A percentile compares a stretch with the other conserved stretches of the same genome.
Evolutionary conservation across 2,888 invertebrate genomes (phyloP).

Genomic region (Hyles lineata): DNA sequence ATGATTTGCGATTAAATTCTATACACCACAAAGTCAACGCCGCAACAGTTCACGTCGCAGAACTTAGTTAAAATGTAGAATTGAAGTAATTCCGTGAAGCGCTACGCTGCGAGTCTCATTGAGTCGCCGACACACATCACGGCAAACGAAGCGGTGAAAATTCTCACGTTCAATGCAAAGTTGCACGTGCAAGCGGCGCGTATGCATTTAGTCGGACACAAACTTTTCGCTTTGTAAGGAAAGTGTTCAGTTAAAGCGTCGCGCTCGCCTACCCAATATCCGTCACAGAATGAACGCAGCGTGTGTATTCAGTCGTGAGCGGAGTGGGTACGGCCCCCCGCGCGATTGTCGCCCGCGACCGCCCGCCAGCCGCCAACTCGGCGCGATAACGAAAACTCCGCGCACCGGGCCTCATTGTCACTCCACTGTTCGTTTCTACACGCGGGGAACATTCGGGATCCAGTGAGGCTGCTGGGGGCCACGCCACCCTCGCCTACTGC

Average conservation of each 20-base stretch:
- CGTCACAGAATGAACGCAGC: constrained; percentile 63
- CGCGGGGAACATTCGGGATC: constrained; percentile 1
- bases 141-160: constrained; percentile 6
- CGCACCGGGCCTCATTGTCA: constrained; percentile 56
- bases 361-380: constrained; percentile 44
- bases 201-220: constrained; percentile 74
- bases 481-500: neutral
- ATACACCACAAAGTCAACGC: no score
- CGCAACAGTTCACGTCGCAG: neutral
- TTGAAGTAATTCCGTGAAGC: neutral
- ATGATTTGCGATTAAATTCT: no score
- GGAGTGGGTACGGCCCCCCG: constrained; percentile 36
- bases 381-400: constrained; percentile 67
- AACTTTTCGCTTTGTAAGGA: constrained; percentile 78
- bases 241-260: constrained; percentile 70
- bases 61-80: constrained; percentile 2
- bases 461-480: neutral
- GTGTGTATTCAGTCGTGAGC: constrained; percentile 66
- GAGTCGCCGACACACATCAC: neutral
- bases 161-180: constrained; percentile 55
- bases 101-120: neutral
- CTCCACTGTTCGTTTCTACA: constrained; percentile 38
- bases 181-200: constrained; percentile 65
- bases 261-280: constrained; percentile 72
- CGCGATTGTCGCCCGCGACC: constrained; percentile 48